Evolutionary conservation across 2,797 vertebrate genomes (phyloP).

Genomic region (Melopsittacus undulatus): DNA sequence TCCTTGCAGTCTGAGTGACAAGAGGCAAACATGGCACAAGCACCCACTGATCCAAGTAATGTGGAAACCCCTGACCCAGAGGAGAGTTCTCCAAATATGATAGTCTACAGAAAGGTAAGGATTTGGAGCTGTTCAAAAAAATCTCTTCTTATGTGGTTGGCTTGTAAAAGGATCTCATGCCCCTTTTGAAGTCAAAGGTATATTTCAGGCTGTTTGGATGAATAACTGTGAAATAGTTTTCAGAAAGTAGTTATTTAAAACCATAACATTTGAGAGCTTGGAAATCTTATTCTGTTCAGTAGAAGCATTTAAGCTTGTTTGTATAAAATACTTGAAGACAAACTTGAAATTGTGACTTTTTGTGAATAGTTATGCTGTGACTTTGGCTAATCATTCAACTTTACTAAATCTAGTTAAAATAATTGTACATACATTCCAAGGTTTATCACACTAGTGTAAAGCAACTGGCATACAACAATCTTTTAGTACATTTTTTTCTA

Average conservation of each 20-base stretch:
- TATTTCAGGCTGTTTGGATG: background rate
- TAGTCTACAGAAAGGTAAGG: slow-evolving; percentile 94
- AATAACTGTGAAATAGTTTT: background rate
- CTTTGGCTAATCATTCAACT: background rate
- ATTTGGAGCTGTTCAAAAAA: background rate
- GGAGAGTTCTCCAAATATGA: slow-evolving; percentile 95
- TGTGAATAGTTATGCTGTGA: background rate
- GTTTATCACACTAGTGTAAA: background rate
- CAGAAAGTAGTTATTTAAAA: background rate
- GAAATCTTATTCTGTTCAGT: background rate
- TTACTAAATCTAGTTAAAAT: background rate
- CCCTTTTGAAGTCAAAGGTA: background rate
- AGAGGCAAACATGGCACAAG: slow-evolving; percentile 87
- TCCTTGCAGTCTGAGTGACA: slow-evolving; percentile 67
- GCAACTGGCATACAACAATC: background rate
- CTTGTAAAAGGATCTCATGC: background rate
- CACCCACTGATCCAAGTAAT: slow-evolving; percentile 79
- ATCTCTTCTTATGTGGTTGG: background rate
- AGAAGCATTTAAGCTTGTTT: background rate
- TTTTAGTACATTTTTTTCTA: background rate
- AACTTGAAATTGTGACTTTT: background rate
- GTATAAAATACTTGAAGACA: background rate
- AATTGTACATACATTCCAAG: background rate
- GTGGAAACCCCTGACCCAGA: slow-evolving; percentile 83
- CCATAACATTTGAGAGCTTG: background rate